Percentiles rank a stretch among this genome's conserved stretches.
phyloP scores from a whole-genome alignment of 2,888 invertebrate species.

The Ptychoptera contaminata region DNA sequence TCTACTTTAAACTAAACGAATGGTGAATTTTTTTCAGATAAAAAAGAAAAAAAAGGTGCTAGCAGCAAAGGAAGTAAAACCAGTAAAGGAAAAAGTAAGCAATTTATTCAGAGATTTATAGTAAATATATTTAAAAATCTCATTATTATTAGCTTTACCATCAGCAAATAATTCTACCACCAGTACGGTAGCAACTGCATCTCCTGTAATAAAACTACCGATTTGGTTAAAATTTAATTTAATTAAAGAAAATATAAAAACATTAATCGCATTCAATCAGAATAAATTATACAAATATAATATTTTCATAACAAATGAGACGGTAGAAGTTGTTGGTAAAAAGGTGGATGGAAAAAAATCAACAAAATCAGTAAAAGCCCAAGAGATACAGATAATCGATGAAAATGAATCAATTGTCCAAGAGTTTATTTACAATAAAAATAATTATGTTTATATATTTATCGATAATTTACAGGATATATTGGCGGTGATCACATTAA shows the following conservation, averaged over 20 bases:
- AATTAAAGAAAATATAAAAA: not conserved
- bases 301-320: constrained; percentile 5
- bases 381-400: not conserved
- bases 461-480: not conserved
- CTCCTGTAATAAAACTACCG: not conserved
- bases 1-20: no score
- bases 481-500: not conserved
- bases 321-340: not conserved
- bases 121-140: no score
- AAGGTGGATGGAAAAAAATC: not conserved
- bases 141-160: no score
- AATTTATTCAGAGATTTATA: no score
- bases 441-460: not conserved
- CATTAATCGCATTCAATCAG: not conserved
- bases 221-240: constrained; percentile 2
- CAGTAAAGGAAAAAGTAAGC: no score
- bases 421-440: not conserved
- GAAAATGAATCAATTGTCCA: not conserved
- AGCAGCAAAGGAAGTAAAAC: no score
- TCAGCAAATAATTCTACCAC: not conserved
- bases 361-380: not conserved
- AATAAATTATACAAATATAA: not conserved
- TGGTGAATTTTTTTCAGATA: no score
- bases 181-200: not conserved
- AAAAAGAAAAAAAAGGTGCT: no score